These are phyloP conservation scores for Synodontis membranacea DNA, from an alignment of 2,113 vertebrate species.

Conservation along the genomic window DNA sequence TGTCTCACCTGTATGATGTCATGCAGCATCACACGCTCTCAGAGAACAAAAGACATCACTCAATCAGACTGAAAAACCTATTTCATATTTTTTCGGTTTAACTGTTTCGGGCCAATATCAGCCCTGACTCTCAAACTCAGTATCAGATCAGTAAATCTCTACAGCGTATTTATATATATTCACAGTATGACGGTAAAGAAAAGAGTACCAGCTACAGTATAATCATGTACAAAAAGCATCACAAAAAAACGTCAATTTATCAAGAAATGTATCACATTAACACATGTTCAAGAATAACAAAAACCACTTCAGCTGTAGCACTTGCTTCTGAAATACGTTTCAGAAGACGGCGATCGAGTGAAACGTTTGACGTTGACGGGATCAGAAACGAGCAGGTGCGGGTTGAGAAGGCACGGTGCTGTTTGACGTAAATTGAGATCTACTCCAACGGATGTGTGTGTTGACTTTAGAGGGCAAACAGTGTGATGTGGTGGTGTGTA, in stretches of 20 bases:
- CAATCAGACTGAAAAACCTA: background rate
- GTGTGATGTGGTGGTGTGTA: background rate
- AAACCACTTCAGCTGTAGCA: background rate
- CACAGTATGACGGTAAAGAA: background rate
- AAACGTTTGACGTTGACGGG: background rate
- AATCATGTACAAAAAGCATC: background rate
- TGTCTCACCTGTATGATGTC: background rate
- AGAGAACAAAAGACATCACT: background rate
- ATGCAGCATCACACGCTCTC: background rate
- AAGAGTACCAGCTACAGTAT: background rate
- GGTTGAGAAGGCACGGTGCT: background rate
- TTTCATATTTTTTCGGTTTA: background rate
- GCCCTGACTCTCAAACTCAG: background rate
- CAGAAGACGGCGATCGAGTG: background rate
- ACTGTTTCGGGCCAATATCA: background rate
- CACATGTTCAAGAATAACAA: background rate
- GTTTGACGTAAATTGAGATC: slow-evolving; percentile 3
- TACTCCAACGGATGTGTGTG: background rate
- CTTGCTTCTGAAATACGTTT: background rate
- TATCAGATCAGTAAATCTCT: background rate
- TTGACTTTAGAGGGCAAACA: slow-evolving; percentile 14
- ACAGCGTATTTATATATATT: background rate
- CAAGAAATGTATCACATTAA: background rate
- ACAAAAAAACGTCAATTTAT: background rate
- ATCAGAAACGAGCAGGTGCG: background rate